Evolutionary conservation across 2,797 vertebrate species (phyloP).

Genomic region (Tokudaia tokunoshimensis): DNA sequence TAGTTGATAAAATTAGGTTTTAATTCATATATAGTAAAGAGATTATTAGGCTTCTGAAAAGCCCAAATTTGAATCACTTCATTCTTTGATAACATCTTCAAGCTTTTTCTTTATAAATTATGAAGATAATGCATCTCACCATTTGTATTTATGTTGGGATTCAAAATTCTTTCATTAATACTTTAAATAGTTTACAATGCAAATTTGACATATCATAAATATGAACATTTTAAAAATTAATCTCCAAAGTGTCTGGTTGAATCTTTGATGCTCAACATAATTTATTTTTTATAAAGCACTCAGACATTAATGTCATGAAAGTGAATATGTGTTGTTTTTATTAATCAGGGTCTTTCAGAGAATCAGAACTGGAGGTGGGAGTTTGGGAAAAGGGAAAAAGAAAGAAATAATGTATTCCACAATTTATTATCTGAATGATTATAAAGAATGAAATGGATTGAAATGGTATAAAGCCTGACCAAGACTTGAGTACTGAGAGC

Average conservation of each 20-base stretch:
- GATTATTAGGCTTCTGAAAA: background rate
- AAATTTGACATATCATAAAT: background rate
- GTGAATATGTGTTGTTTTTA: background rate
- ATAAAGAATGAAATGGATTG: background rate
- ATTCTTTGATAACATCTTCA: background rate
- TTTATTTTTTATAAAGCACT: slow-evolving; percentile 48
- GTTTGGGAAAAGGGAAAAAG: background rate
- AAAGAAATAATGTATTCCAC: background rate
- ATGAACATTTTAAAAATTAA: slow-evolving; percentile 54
- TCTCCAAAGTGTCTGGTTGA: slow-evolving; percentile 8
- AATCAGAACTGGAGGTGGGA: background rate
- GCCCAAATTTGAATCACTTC: background rate
- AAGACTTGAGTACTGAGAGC: background rate
- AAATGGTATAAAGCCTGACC: background rate
- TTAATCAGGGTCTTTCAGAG: background rate
- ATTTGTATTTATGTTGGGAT: slow-evolving; percentile 24
- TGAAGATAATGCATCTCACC: slow-evolving; percentile 10
- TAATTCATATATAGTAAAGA: slow-evolving; percentile 34
- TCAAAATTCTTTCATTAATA: slow-evolving; percentile 16
- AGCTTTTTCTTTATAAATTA: slow-evolving; percentile 12
- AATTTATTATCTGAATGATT: background rate
- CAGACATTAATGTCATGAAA: background rate
- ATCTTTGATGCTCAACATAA: slow-evolving; percentile 17
- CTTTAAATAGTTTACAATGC: background rate
- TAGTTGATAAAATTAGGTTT: background rate